These are phyloP conservation scores for Aurelia sp. DNA, from an alignment of 30 jellyfish, hydroid and myxozoan species.

Conservation along the genomic window DNA sequence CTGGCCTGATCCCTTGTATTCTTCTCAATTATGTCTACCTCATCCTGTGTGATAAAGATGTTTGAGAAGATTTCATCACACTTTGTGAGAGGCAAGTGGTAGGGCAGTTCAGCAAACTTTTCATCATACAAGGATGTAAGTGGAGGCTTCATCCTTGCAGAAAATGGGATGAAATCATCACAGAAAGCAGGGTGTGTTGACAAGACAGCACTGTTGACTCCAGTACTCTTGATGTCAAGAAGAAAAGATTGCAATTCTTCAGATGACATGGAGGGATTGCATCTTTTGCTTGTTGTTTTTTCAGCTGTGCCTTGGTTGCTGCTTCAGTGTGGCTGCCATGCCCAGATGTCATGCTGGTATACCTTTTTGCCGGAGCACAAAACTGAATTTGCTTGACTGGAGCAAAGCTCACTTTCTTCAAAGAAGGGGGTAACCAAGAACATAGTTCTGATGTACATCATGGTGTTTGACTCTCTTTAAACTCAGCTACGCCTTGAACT, in stretches of 20 bases:
- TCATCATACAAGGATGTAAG: neutral
- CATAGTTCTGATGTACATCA: conserved; percentile 14
- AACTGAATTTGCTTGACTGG: neutral
- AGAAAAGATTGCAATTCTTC: too few relatives aligned
- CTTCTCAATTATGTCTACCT: conserved; percentile 1
- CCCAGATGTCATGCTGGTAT: neutral
- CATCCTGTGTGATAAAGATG: neutral
- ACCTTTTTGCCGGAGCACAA: neutral
- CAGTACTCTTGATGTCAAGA: too few relatives aligned
- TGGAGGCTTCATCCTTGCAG: conserved; percentile 8
- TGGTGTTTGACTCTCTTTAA: conserved; percentile 6
- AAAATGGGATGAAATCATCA: conserved; percentile 5
- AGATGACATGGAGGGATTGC: neutral
- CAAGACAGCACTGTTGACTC: conserved; percentile 1
- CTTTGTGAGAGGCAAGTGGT: neutral
- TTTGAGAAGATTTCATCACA: neutral
- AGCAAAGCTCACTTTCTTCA: neutral
- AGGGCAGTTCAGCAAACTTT: neutral
- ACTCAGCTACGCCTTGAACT: conserved; percentile 21
- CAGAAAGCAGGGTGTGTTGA: conserved; percentile 12
- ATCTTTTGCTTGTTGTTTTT: neutral
- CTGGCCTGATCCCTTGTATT: neutral
- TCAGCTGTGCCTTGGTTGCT: neutral
- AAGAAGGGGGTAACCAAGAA: conserved; percentile 3
- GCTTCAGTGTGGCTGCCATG: neutral